phyloP scores from a whole-genome alignment of 1,140 invertebrate species.

The Agrypnia vestita region DNA sequence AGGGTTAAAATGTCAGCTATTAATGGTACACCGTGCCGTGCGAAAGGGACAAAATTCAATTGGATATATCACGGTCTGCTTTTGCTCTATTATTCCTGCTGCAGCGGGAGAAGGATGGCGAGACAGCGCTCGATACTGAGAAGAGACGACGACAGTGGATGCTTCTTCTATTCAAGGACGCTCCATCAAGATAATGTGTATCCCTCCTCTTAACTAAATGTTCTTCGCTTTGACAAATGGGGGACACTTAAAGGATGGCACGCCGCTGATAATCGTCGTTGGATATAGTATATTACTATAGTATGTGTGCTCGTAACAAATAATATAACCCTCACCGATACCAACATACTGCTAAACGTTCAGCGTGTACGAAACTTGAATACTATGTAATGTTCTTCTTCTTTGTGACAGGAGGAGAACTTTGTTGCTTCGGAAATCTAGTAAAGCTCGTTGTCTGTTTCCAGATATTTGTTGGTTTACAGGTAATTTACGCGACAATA shows the following conservation, averaged over 20 bases:
- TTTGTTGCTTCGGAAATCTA: too few relatives aligned
- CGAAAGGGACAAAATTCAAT: neutral
- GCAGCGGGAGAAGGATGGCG: neutral
- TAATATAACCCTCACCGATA: too few relatives aligned
- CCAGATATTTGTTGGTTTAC: too few relatives aligned
- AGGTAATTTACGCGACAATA: too few relatives aligned
- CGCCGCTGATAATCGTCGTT: conserved; percentile 14
- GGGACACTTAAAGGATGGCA: conserved; percentile 44
- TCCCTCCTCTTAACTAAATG: conserved; percentile 48
- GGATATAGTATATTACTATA: neutral
- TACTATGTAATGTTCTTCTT: too few relatives aligned
- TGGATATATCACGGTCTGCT: neutral
- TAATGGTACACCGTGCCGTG: neutral
- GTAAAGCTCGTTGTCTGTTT: too few relatives aligned
- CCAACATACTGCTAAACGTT: too few relatives aligned
- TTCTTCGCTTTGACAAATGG: conserved; percentile 52
- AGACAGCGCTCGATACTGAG: conserved; percentile 22
- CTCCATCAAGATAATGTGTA: conserved; percentile 49
- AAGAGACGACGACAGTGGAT: neutral
- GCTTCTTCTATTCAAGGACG: conserved; percentile 21
- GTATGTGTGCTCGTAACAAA: too few relatives aligned
- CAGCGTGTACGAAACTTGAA: too few relatives aligned
- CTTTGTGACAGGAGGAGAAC: too few relatives aligned
- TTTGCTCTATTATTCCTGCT: neutral
- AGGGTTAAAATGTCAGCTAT: too few relatives aligned